Conservation (phyloP, 2,797 vertebrate species). For the Babyrousa celebensis region DNA sequence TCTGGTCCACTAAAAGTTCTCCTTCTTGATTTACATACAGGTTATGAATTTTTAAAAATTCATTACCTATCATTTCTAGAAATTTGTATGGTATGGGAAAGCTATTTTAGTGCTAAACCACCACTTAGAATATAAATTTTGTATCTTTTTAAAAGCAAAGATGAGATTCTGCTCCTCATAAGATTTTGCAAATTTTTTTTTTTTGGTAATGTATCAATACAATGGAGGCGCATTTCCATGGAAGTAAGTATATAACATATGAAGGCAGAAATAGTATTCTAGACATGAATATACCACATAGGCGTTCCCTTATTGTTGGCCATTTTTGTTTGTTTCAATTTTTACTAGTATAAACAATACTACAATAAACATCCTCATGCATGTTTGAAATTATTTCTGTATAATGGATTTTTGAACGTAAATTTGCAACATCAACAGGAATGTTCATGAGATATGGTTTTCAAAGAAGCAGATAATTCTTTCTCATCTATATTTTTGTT, state of each 20-base stretch:
- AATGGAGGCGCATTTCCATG: neutral
- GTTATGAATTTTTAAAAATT: constrained; percentile 49
- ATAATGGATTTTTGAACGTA: neutral
- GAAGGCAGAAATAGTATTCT: neutral
- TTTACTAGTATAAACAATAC: neutral
- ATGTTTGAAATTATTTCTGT: constrained; percentile 37
- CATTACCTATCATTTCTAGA: neutral
- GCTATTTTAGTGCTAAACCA: neutral
- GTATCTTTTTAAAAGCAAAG: neutral
- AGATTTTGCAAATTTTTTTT: constrained; percentile 9
- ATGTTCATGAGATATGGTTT: neutral
- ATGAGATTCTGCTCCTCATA: neutral
- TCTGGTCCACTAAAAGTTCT: neutral
- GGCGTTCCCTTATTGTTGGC: neutral
- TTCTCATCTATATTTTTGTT: constrained; percentile 43
- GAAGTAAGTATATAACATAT: neutral
- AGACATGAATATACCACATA: neutral
- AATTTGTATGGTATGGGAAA: constrained; percentile 14
- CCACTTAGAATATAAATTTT: neutral
- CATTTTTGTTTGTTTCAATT: constrained; percentile 43
- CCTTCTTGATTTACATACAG: neutral
- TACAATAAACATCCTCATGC: neutral
- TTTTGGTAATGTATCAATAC: neutral
- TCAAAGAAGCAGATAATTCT: neutral
- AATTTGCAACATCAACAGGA: neutral